Evolutionary conservation across 2,888 invertebrate genomes (phyloP).

Genomic region (Lasius platythorax): DNA sequence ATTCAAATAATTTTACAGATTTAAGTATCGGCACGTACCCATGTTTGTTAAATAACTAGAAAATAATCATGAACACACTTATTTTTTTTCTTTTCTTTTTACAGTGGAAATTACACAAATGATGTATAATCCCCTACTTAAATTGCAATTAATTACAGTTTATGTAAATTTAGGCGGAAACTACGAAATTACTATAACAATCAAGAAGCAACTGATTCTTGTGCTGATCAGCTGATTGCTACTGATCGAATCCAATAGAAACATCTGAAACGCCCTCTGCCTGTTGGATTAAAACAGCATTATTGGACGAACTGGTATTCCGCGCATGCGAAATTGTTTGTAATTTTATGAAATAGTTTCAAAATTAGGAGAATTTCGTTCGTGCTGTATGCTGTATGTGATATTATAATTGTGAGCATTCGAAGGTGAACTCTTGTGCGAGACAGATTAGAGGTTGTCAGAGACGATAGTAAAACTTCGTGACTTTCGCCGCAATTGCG

Average conservation of each 20-base stretch:
- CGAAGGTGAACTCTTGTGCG: background rate
- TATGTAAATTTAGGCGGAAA: background rate
- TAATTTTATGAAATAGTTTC: too few species aligned
- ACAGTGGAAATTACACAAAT: constrained; percentile 39
- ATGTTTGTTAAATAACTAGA: background rate
- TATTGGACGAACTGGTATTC: too few species aligned
- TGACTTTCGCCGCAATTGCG: background rate
- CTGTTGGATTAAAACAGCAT: too few species aligned
- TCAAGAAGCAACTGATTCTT: background rate
- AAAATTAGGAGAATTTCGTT: too few species aligned
- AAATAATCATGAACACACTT: background rate
- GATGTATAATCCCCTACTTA: background rate
- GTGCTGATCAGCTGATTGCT: background rate
- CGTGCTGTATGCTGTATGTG: too few species aligned
- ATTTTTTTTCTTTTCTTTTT: background rate
- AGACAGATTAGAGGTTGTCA: background rate
- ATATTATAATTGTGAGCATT: background rate
- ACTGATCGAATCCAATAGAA: background rate
- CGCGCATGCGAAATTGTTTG: too few species aligned
- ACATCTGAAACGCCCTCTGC: background rate
- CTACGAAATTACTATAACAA: background rate
- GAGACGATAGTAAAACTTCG: background rate
- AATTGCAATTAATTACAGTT: constrained; percentile 1
- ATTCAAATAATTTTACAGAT: background rate
- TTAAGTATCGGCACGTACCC: constrained; percentile 2